Conservation (phyloP, 2,113 vertebrate genomes). For the Hassar affinis region DNA sequence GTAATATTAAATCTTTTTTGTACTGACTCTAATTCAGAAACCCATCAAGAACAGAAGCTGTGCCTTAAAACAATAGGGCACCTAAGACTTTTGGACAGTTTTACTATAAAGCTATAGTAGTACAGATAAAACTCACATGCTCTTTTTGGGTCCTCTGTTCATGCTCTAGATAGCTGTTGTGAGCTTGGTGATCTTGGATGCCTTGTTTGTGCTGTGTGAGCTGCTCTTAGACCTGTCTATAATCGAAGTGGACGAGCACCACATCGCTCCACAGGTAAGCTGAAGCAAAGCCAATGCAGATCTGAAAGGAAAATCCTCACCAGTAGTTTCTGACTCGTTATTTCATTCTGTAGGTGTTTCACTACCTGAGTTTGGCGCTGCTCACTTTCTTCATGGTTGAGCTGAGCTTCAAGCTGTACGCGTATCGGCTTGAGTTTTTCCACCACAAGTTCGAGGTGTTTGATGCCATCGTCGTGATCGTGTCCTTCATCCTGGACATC, state of each 20-base stretch:
- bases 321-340: not conserved
- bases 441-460: constrained; percentile 94
- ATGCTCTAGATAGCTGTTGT: constrained; percentile 81
- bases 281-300: not conserved
- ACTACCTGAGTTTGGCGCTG: constrained; percentile 86
- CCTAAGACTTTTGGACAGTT: no score
- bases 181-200: constrained; percentile 87
- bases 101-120: not conserved
- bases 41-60: no score
- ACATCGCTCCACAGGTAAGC: constrained; percentile 78
- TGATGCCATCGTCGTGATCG: constrained; percentile 80
- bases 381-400: constrained; percentile 89
- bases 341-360: constrained; percentile 79
- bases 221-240: constrained; percentile 87
- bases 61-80: no score
- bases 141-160: constrained; percentile 2
- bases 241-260: constrained; percentile 71
- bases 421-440: constrained; percentile 87
- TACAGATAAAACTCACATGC: not conserved
- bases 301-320: not conserved
- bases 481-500: constrained; percentile 88
- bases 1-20: no score
- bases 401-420: constrained; percentile 81
- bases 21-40: no score
- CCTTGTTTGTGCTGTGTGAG: constrained; percentile 86